Conservation (phyloP, 2,113 vertebrate species). For the Callipepla californica region DNA sequence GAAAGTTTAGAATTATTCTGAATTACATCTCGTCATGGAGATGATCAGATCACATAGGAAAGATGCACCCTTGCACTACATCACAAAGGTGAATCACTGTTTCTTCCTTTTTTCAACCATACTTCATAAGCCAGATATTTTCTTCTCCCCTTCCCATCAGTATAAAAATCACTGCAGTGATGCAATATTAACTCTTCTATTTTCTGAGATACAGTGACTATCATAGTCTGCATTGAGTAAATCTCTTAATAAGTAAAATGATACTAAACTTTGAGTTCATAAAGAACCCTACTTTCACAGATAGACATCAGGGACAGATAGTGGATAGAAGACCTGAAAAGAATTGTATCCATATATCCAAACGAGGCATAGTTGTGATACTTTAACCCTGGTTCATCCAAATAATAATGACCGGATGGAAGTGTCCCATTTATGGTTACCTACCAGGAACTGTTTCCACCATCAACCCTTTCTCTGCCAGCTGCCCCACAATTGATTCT, state of each 20-base stretch:
- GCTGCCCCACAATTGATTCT: neutral
- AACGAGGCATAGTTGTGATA: rapidly evolving
- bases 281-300: neutral
- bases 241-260: neutral
- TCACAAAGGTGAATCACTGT: neutral
- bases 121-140: neutral
- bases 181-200: neutral
- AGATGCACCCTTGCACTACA: neutral
- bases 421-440: rapidly evolving
- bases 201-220: neutral
- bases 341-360: neutral
- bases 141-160: neutral
- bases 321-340: neutral
- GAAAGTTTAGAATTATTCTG: neutral
- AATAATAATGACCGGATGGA: neutral
- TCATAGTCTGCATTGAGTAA: neutral
- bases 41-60: neutral
- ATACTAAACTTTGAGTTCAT: neutral
- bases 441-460: neutral
- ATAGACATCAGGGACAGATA: neutral
- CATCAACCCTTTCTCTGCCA: neutral
- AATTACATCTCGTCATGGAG: neutral
- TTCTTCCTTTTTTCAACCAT: neutral
- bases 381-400: neutral
- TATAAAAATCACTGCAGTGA: neutral